These are phyloP conservation scores for Clarias macrocephalus DNA, from an alignment of 2,113 vertebrate genomes.

Conservation along the genomic window DNA sequence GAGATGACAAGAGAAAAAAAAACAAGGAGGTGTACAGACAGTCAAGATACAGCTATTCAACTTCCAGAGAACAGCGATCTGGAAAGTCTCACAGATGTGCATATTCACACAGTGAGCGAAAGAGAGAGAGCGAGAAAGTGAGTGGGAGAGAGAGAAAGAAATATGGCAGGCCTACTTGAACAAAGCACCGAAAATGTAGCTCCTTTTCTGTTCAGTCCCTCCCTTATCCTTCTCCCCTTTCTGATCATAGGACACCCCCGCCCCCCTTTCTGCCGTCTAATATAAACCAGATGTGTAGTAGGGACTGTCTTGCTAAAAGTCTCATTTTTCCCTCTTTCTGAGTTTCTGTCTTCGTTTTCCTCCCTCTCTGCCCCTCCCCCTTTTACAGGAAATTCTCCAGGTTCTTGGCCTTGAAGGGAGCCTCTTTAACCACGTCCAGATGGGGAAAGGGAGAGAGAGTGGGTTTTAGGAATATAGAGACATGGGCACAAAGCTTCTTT, in stretches of 20 bases:
- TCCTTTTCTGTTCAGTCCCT: slow-evolving; percentile 48
- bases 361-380: slow-evolving; percentile 30
- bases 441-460: slow-evolving; percentile 57
- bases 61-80: slow-evolving; percentile 17
- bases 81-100: slow-evolving; percentile 23
- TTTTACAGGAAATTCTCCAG: slow-evolving; percentile 69
- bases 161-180: slow-evolving; percentile 53
- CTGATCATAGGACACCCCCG: slow-evolving; percentile 44
- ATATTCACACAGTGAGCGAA: background rate
- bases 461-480: slow-evolving; percentile 1
- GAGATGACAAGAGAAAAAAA: background rate
- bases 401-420: slow-evolving; percentile 70
- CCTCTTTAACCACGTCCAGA: slow-evolving; percentile 71
- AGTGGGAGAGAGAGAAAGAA: slow-evolving; percentile 38
- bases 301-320: slow-evolving; percentile 41
- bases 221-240: slow-evolving; percentile 41
- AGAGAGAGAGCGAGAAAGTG: slow-evolving; percentile 7
- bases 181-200: slow-evolving; percentile 57
- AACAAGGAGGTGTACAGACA: background rate
- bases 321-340: slow-evolving; percentile 21
- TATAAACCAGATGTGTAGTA: slow-evolving; percentile 70
- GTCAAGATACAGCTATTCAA: background rate
- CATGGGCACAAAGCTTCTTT: slow-evolving; percentile 40
- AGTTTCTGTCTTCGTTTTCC: slow-evolving; percentile 45
- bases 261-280: slow-evolving; percentile 58